Evolutionary conservation across 2,888 invertebrate genomes (phyloP).

Genomic region (Cerastis leucographa): DNA sequence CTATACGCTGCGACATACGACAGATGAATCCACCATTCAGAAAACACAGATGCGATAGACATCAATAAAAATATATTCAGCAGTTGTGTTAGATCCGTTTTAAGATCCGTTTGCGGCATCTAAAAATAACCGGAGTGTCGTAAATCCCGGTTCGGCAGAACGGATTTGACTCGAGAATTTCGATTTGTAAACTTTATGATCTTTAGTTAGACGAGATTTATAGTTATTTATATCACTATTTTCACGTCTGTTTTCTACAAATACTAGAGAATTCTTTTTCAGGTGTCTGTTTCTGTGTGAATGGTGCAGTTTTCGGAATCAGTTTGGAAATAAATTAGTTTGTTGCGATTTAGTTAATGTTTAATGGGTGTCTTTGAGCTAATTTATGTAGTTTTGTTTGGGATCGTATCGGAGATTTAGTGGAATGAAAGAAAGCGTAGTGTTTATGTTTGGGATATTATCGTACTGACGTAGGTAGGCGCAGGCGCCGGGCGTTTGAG

Average conservation of each 20-base stretch:
- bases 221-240: conserved; percentile 56
- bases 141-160: conserved; percentile 48
- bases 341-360: conserved; percentile 41
- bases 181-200: conserved; percentile 55
- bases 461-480: conserved; percentile 2
- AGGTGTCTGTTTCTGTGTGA: conserved; percentile 33
- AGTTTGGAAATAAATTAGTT: conserved; percentile 40
- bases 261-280: conserved; percentile 37
- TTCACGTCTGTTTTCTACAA: conserved; percentile 53
- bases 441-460: conserved; percentile 30
- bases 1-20: no score
- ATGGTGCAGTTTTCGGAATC: conserved; percentile 44
- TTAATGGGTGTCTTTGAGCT: conserved; percentile 23
- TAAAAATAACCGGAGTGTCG: conserved; percentile 46
- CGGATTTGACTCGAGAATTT: conserved; percentile 51
- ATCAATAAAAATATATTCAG: conserved; percentile 20
- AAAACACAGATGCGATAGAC: conserved; percentile 2
- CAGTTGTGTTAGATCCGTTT: conserved; percentile 25
- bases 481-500: background rate
- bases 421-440: conserved; percentile 19
- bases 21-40: background rate
- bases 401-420: conserved; percentile 28
- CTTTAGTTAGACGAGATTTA: conserved; percentile 48
- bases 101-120: conserved; percentile 41
- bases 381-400: conserved; percentile 41